Evolutionary conservation across 1,140 invertebrate species (phyloP), one percentile per base, ranked within the genome.

Genomic region (Drosophila funebris): DNA sequence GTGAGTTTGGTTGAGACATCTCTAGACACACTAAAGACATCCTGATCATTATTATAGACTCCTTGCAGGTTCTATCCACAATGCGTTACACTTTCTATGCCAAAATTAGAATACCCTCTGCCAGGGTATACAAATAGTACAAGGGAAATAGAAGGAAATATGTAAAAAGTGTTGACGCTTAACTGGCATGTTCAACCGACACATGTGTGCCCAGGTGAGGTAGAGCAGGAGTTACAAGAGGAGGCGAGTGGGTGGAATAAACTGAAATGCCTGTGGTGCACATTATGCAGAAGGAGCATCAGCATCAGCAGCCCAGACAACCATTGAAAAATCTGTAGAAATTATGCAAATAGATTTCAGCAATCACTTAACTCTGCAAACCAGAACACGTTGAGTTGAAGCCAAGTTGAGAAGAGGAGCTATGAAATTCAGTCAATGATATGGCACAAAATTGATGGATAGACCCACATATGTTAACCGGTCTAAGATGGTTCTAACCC

Each of bases 311-410:
- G 6, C 13, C 8, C 58, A 37, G 82, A 81, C 78, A 24, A 61
- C 66, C 83, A 87, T 88, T 87, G 83, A 87, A 77, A 87, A 87
- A 87, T 87, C 82, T 87, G 82, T 87, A 78, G 76, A 87, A 87
- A 87, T 87, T 87, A 87, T 87, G 82, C 82, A 87, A 87, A 87
- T 87, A 88, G 62, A 88, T 87, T 88, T 87, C 75, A 73, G 83
- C 82, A 88, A 87, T 87, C 78, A 87, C 83, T 87, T 87, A 85
- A 87, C 77, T 74, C 52, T 60, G 77, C 61, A 61, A 36, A 69
- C 29, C 57, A 41, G 11, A 60, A 9, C 29, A 44, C 46, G 24
- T 39, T n/a, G 20, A 56, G 53, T 37, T 18, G n/a, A 27, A 29
- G 37, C 36, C 36, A 36, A n/a, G 29, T 33, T 33, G 48, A 33